Conservation (phyloP, 2,888 invertebrate genomes). For the Hydriomena furcata region DNA sequence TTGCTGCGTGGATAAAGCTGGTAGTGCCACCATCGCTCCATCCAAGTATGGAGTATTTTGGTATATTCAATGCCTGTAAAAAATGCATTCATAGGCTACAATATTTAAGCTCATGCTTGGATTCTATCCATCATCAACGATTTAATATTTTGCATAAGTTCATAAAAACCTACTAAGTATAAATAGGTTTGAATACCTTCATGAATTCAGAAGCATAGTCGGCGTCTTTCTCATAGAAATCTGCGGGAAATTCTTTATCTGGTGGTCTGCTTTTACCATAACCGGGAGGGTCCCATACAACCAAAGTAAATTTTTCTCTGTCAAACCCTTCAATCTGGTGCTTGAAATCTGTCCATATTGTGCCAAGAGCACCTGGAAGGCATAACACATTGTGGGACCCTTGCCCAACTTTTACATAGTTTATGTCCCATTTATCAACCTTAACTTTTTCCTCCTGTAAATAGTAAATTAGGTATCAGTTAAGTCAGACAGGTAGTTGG, state of each 20-base stretch:
- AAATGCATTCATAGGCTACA: neutral
- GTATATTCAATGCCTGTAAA: conserved; percentile 83
- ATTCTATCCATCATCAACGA: too few species aligned
- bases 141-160: too few species aligned
- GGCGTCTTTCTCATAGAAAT: conserved; percentile 91
- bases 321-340: conserved; percentile 89
- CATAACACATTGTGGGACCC: conserved; percentile 86
- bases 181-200: conserved; percentile 71
- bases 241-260: conserved; percentile 85
- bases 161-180: too few species aligned
- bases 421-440: conserved; percentile 82
- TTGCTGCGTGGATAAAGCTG: conserved; percentile 89
- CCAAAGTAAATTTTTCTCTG: conserved; percentile 83
- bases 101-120: too few species aligned
- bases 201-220: conserved; percentile 87
- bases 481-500: too few species aligned
- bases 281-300: conserved; percentile 94
- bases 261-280: conserved; percentile 94
- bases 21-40: conserved; percentile 96
- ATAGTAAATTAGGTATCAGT: neutral
- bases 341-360: conserved; percentile 92
- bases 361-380: conserved; percentile 92
- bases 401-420: conserved; percentile 84
- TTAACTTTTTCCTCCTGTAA: conserved; percentile 85
- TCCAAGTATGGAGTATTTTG: conserved; percentile 90